Evolutionary conservation across 2,888 invertebrate genomes (phyloP).

Genomic region (Heliconius aoede): DNA sequence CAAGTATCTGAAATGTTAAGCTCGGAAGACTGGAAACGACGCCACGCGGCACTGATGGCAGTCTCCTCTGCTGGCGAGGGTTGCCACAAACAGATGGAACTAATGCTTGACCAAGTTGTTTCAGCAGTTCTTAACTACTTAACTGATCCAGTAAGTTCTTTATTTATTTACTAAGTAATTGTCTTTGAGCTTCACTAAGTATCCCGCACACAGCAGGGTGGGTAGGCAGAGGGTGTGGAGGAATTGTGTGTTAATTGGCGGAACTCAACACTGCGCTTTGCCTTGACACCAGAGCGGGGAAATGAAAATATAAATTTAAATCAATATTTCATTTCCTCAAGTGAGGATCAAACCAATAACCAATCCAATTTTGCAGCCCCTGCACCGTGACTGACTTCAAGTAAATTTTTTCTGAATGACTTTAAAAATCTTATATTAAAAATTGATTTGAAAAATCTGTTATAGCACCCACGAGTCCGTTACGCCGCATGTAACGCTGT

Average conservation of each 20-base stretch:
- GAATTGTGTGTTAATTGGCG: too few species aligned
- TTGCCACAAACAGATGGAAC: conserved; percentile 99
- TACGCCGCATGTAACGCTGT: conserved; percentile 99
- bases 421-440: not conserved
- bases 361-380: too few species aligned
- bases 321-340: too few species aligned
- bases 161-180: too few species aligned
- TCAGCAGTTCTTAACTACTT: conserved; percentile 94
- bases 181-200: not conserved
- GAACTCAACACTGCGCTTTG: too few species aligned
- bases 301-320: too few species aligned
- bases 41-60: conserved; percentile 99
- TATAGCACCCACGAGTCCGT: conserved; percentile 93
- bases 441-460: not conserved
- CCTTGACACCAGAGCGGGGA: too few species aligned
- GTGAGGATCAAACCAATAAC: too few species aligned
- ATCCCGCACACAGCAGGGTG: too few species aligned
- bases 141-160: conserved; percentile 91
- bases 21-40: conserved; percentile 91
- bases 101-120: conserved; percentile 95
- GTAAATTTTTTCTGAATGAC: too few species aligned
- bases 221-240: too few species aligned
- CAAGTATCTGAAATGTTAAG: conserved; percentile 94
- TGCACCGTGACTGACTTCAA: too few species aligned
- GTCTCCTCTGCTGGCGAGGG: conserved; percentile 99